Evolutionary conservation across 2,888 invertebrate species (phyloP), one percentile per base, ranked within the genome.

Genomic region (Eristalis arbustorum): DNA sequence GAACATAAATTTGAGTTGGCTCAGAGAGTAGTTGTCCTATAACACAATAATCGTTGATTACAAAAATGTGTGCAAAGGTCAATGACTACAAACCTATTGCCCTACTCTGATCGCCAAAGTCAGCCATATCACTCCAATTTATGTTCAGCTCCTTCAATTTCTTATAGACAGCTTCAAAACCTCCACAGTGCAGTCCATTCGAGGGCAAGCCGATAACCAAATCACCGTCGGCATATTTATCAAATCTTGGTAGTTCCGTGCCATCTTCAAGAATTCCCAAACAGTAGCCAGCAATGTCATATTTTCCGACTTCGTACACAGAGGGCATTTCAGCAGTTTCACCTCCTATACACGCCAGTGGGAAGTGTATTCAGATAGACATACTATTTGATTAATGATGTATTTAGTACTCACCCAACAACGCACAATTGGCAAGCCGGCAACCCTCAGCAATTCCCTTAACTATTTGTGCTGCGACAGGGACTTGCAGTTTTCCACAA

Each of bases 241-340:
- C 92, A 3, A 94, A 93, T 71, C 94, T 94, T 0, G 98, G 98
- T 64, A 98, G 93, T 69, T 95, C 94, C 68, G 93, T 93, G 0
- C 93, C 90, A 88, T 96, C 94, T 92, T 99, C 98, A 0, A 98
- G 97, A 0, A 97, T 97, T 0, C 99, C 99, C 0, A 99, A 97
- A 0, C 98, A 96, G 93, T 99, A 99, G 1, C 99, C 99, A 14
- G 98, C 99, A 69, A 99, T 92, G 92, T 99, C 99, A 92, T 98
- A 99, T 89, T 98, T 97, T 0, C 96, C 97, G 0, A 94, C 93
- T 2, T 94, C 94, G 93, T 99, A 99, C 94, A 99, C 96, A 1
- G 97, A 96, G 0, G 99, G 99, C 98, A 99, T 98, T 93, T 98
- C 98, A 0, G 99, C 99, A 1, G 99, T 99, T 93, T 99, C 99